These are phyloP conservation scores for Dasysyrphus tricinctus DNA, from an alignment of 2,888 invertebrate genomes.

Conservation along the genomic window DNA sequence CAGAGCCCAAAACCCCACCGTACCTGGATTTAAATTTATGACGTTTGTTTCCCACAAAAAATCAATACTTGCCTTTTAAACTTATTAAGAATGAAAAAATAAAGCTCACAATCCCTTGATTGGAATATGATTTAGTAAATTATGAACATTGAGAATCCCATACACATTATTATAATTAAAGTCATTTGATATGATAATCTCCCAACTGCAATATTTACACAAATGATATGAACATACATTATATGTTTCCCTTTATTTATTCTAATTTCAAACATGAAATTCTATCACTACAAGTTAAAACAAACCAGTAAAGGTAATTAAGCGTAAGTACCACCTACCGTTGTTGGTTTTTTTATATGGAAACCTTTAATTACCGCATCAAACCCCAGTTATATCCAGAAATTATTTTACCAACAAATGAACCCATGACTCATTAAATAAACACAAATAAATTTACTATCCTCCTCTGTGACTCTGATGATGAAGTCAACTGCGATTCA, in stretches of 20 bases:
- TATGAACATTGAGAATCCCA: no score
- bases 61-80: no score
- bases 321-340: background rate
- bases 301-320: background rate
- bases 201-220: background rate
- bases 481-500: background rate
- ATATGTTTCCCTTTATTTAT: background rate
- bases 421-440: slow-evolving; percentile 9
- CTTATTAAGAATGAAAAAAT: no score
- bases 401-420: background rate
- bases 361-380: background rate
- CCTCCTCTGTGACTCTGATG: background rate
- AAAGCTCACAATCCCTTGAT: no score
- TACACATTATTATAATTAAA: background rate
- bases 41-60: no score
- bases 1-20: no score
- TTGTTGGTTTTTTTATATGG: background rate
- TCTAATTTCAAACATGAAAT: background rate
- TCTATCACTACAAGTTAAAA: background rate
- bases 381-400: background rate
- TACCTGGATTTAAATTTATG: no score
- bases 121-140: no score
- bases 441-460: background rate
- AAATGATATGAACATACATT: background rate
- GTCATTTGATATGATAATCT: background rate